A percentile compares a stretch with the other conserved stretches of the same genome.
phyloP scores from a whole-genome alignment of 2,113 vertebrate genomes.

The Poeciliopsis occidentalis region DNA sequence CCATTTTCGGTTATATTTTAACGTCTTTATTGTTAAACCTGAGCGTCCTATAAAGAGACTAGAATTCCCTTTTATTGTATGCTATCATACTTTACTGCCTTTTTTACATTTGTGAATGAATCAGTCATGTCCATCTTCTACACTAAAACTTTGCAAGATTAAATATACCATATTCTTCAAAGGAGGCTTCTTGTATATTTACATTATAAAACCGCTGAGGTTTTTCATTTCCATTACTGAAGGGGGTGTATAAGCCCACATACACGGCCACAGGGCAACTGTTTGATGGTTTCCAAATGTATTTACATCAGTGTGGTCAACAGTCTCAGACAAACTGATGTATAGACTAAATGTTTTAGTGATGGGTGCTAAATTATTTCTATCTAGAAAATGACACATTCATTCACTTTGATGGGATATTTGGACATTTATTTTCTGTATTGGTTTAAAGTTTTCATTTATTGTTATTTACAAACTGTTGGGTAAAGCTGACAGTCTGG shows the following conservation, averaged over 20 bases:
- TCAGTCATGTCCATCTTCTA: slow-evolving; percentile 47
- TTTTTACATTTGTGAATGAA: slow-evolving; percentile 52
- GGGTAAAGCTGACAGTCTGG: neutral
- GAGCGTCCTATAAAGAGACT: neutral
- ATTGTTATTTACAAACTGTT: neutral
- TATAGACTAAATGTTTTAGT: slow-evolving; percentile 18
- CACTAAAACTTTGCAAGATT: slow-evolving; percentile 40
- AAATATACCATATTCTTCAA: slow-evolving; percentile 48
- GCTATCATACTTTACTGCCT: slow-evolving; percentile 9
- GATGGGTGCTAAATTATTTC: slow-evolving; percentile 3
- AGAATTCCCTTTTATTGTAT: slow-evolving; percentile 13
- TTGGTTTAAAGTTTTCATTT: neutral
- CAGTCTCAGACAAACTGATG: slow-evolving; percentile 21
- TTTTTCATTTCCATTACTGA: slow-evolving; percentile 32
- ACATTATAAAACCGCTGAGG: slow-evolving; percentile 20
- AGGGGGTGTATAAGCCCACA: slow-evolving; percentile 22
- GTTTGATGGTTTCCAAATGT: slow-evolving; percentile 27
- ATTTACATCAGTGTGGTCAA: slow-evolving; percentile 19
- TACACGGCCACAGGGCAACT: slow-evolving; percentile 16
- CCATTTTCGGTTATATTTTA: slow-evolving; percentile 19
- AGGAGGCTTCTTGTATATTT: slow-evolving; percentile 50
- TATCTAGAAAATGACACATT: neutral
- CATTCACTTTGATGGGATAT: neutral
- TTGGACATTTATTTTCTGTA: neutral
- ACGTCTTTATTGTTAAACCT: neutral